Conservation (phyloP, 2,888 invertebrate species). For the Choreutis nemorana region DNA sequence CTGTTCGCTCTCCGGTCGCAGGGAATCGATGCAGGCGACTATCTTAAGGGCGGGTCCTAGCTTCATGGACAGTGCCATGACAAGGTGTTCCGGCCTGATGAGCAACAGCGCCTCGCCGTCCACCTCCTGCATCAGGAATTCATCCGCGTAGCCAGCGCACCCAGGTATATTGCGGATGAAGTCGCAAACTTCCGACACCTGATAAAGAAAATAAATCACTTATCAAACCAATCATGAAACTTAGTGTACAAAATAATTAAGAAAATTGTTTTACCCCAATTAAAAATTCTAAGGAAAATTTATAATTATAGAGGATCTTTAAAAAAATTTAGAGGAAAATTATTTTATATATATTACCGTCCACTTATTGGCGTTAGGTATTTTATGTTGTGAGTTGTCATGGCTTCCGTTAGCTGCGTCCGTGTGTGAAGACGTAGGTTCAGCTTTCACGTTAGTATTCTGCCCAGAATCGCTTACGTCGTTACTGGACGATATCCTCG, state of each 20-base stretch:
- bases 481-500: slow-evolving; percentile 37
- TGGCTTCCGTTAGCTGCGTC: slow-evolving; percentile 10
- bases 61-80: slow-evolving; percentile 94
- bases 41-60: slow-evolving; percentile 96
- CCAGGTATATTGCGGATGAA: slow-evolving; percentile 90
- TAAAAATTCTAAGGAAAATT: no score
- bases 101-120: slow-evolving; percentile 94
- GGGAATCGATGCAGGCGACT: slow-evolving; percentile 88
- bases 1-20: slow-evolving; percentile 71
- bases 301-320: no score
- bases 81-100: slow-evolving; percentile 92
- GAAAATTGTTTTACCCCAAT: no score
- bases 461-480: no score
- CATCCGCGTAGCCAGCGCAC: slow-evolving; percentile 92
- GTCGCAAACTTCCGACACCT: slow-evolving; percentile 88
- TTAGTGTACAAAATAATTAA: background rate
- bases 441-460: slow-evolving; percentile 12
- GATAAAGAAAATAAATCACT: no score
- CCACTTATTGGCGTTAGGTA: slow-evolving; percentile 44
- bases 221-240: background rate
- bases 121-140: slow-evolving; percentile 94
- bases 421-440: slow-evolving; percentile 12
- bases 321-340: no score
- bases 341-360: slow-evolving; percentile 26
- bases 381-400: slow-evolving; percentile 17